These are phyloP conservation scores for Ditula angustiorana DNA, from an alignment of 2,888 invertebrate species.

Conservation along the genomic window DNA sequence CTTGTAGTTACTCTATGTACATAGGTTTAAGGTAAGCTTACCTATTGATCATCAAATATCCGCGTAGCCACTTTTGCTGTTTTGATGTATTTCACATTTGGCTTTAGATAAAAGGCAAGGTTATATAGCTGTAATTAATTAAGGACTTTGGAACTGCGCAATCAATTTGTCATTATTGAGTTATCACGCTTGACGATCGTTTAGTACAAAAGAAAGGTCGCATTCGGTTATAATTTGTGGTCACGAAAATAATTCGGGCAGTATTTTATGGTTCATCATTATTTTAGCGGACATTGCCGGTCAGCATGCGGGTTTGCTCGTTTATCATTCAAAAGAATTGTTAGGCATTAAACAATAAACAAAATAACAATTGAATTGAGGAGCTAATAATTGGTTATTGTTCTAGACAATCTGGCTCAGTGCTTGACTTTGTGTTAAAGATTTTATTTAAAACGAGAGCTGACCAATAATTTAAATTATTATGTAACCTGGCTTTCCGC, in stretches of 20 bases:
- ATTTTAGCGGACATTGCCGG: constrained; percentile 1
- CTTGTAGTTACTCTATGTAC: neutral
- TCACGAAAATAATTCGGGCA: neutral
- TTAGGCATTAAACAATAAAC: no score
- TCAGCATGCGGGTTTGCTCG: neutral
- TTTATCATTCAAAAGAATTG: constrained; percentile 23
- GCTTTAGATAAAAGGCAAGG: no score
- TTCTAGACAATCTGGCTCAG: no score
- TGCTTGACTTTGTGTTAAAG: no score
- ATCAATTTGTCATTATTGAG: neutral
- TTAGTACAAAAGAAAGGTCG: neutral
- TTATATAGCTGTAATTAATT: no score
- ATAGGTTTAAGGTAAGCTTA: neutral
- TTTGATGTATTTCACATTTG: no score
- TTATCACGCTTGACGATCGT: neutral
- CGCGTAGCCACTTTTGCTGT: neutral
- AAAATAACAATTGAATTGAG: no score
- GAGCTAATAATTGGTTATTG: no score
- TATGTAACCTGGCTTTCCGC: no score
- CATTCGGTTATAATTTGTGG: neutral
- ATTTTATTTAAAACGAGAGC: no score
- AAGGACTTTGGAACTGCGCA: no score
- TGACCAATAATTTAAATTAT: no score
- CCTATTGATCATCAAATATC: neutral
- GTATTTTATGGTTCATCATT: constrained; percentile 13